phyloP scores from a whole-genome alignment of 1,140 invertebrate species.

The Drosophila yakuba region DNA sequence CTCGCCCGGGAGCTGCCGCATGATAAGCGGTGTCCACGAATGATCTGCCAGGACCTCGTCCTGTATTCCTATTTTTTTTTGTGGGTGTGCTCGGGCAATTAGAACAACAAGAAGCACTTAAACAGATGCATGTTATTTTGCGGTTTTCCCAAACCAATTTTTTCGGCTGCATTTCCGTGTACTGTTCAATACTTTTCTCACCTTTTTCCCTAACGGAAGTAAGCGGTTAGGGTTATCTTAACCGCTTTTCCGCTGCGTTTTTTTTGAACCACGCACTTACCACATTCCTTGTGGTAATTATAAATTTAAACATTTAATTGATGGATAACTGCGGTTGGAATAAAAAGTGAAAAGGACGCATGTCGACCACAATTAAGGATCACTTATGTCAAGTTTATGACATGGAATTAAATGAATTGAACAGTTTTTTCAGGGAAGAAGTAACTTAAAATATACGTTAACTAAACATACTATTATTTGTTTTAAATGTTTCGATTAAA shows the following conservation, averaged over 20 bases:
- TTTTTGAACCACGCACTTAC: conserved; percentile 32
- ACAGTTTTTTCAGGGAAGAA: not conserved
- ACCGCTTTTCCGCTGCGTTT: conserved; percentile 19
- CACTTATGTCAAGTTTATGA: conserved; percentile 48
- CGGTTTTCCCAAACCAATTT: conserved; percentile 40
- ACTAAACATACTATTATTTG: too few relatives aligned
- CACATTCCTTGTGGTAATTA: conserved; percentile 50
- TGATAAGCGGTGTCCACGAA: conserved; percentile 61
- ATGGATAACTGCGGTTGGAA: conserved; percentile 62
- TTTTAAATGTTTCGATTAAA: not conserved
- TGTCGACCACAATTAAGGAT: conserved; percentile 62
- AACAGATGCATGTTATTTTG: conserved; percentile 75
- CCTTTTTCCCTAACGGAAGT: conserved; percentile 49
- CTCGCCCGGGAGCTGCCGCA: conserved; percentile 51
- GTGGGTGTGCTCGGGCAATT: conserved; percentile 43
- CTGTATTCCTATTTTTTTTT: not conserved
- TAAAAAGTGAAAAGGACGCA: conserved; percentile 19
- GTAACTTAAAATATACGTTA: not conserved
- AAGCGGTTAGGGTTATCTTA: conserved; percentile 11
- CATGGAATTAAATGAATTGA: conserved; percentile 7
- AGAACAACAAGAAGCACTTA: conserved; percentile 50
- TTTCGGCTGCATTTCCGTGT: conserved; percentile 7
- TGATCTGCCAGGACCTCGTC: conserved; percentile 22
- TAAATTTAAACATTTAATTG: conserved; percentile 43
- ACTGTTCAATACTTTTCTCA: conserved; percentile 74